Evolutionary conservation across 2,113 vertebrate species (phyloP), one percentile per base, ranked within the genome.

Genomic region (Pionites leucogaster): DNA sequence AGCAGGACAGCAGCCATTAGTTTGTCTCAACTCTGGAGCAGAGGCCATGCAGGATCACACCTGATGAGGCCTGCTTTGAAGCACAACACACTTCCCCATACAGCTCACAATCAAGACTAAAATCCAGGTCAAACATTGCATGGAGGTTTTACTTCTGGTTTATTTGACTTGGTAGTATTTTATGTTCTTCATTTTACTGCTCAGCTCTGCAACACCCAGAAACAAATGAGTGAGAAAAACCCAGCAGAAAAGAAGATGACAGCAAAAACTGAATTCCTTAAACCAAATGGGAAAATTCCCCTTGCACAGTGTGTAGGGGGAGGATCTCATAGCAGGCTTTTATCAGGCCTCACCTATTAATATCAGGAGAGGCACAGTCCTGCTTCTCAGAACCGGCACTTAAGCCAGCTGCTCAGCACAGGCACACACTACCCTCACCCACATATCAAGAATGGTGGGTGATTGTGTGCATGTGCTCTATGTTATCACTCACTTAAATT

Each of bases 401-500:
- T 72, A 83, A 92, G 42, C 80, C 77, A 52, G 86, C 33, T 82
- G 69, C 62, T 84, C 35, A 31, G 72, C 42, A 46, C 47, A n/a
- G 14, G 35, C 62, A 82, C 28, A 8, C 35, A 27, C 47, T 4
- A 9, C 52, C 62, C 72, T 92, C 80, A 82, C 75, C 81, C 57
- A 19, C 60, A 50, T 1, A 0, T n/a, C 8, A 13, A 52, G 76
- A 86, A 77, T 5, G 5, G 4, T 7, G 1, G 53, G 69, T 70
- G 86, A 92, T 35, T 78, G 39, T 29, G 35, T 68, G 33, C 76
- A 9, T 68, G 74, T 46, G 87, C 59, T 86, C 65, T 37, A 9
- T 3, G 79, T 68, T 92, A 95, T 72, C 88, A 64, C 88, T 84
- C 88, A 68, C 91, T 91, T 68, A 24, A 93, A 92, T 95, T 92